Conservation (phyloP, 2,113 vertebrate species). For the Scytalopus superciliaris region DNA sequence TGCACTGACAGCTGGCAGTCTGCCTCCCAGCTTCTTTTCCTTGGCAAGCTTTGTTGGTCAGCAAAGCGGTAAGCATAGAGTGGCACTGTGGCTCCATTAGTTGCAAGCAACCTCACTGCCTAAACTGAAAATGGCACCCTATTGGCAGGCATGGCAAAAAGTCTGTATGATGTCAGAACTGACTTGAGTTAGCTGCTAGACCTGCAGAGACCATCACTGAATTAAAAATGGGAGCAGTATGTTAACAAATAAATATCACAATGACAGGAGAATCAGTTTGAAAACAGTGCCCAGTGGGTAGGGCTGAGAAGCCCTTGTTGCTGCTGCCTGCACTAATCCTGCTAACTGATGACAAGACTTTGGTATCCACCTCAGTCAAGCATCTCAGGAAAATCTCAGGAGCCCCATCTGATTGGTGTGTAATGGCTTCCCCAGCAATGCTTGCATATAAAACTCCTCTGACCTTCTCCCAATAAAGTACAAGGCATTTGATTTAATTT, state of each 20-base stretch:
- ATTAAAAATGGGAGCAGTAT: fast-evolving
- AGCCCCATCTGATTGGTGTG: not conserved
- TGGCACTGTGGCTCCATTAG: not conserved
- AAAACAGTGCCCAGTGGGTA: fast-evolving
- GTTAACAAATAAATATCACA: not conserved
- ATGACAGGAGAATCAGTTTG: not conserved
- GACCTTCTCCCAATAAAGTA: not conserved
- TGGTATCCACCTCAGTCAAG: not conserved
- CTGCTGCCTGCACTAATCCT: not conserved
- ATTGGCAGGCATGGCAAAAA: not conserved
- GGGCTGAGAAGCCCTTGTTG: not conserved
- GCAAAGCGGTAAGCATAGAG: not conserved
- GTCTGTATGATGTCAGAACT: fast-evolving
- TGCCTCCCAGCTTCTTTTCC: not conserved
- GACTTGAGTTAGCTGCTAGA: not conserved
- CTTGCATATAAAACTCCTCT: not conserved
- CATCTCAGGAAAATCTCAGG: not conserved
- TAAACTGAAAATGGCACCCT: not conserved
- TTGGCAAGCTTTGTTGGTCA: not conserved
- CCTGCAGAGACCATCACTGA: not conserved
- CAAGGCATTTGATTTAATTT: not conserved
- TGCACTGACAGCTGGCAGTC: not conserved
- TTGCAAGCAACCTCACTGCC: not conserved
- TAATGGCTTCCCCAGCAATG: not conserved
- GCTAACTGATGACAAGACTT: not conserved